These are phyloP conservation scores for Lasius platythorax DNA, from an alignment of 2,888 invertebrate genomes.

Conservation along the genomic window DNA sequence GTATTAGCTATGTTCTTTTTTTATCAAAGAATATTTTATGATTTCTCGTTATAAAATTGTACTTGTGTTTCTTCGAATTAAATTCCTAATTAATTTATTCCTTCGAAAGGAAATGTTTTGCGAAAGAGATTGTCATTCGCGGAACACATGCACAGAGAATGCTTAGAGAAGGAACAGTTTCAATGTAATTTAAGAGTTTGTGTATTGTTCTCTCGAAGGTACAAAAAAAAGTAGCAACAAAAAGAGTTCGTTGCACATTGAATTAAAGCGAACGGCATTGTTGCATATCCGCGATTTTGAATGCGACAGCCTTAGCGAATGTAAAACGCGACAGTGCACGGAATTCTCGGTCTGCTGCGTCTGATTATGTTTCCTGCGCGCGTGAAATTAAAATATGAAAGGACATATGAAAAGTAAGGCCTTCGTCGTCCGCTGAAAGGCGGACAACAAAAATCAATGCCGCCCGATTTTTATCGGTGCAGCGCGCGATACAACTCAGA, in stretches of 20 bases:
- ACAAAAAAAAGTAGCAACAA: constrained; percentile 32
- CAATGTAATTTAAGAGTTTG: constrained; percentile 19
- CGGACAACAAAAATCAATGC: constrained; percentile 29
- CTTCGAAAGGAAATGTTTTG: not conserved
- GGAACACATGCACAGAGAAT: not conserved
- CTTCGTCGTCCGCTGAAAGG: constrained; percentile 35
- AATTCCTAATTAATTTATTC: not conserved
- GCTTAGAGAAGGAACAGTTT: not conserved
- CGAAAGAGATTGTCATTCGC: not conserved
- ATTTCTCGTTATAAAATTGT: not conserved
- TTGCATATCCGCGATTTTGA: constrained; percentile 51
- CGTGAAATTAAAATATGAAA: constrained; percentile 65
- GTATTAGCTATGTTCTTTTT: not conserved
- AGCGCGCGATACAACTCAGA: too few species aligned
- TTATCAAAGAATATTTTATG: not conserved
- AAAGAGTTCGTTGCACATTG: constrained; percentile 43
- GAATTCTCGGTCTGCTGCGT: constrained; percentile 69
- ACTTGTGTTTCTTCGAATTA: not conserved
- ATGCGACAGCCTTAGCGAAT: constrained; percentile 48
- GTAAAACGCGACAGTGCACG: constrained; percentile 57
- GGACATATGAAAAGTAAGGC: constrained; percentile 44
- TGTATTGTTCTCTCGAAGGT: constrained; percentile 22
- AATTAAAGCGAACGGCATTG: constrained; percentile 33
- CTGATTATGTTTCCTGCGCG: constrained; percentile 63
- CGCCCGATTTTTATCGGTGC: constrained; percentile 8